Conservation (phyloP, 1,140 invertebrate species). For the Telenomus remus region DNA sequence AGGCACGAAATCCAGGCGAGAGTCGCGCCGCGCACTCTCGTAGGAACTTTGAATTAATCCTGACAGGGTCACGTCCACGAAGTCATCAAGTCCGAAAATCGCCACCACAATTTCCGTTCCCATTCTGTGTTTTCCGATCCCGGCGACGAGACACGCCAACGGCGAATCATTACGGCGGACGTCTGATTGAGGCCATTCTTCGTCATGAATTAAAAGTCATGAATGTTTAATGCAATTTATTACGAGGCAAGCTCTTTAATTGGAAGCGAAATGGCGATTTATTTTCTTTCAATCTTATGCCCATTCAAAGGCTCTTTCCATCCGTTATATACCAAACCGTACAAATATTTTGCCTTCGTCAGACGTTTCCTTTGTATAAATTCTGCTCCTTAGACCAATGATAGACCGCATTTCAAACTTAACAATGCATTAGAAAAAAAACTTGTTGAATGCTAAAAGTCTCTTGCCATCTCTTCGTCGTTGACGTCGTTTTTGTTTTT, state of each 20-base stretch:
- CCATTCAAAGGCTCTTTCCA: slow-evolving; percentile 15
- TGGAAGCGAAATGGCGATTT: slow-evolving; percentile 5
- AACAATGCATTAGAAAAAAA: too few relatives aligned
- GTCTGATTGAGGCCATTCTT: slow-evolving; percentile 13
- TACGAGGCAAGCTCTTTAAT: slow-evolving; percentile 1
- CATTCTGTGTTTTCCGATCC: neutral
- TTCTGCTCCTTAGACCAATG: too few relatives aligned
- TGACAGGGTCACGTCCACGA: slow-evolving; percentile 16
- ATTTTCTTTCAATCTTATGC: slow-evolving; percentile 9
- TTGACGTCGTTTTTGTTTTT: too few relatives aligned
- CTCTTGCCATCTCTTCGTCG: too few relatives aligned
- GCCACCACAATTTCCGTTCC: slow-evolving; percentile 19
- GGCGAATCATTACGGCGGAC: too few relatives aligned
- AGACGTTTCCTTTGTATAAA: too few relatives aligned
- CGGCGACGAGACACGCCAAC: neutral
- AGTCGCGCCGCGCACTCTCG: neutral
- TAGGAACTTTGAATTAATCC: neutral
- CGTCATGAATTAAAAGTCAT: slow-evolving; percentile 9
- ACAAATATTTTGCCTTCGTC: too few relatives aligned
- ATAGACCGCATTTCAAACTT: too few relatives aligned
- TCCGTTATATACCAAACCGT: slow-evolving; percentile 1
- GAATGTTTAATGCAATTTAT: slow-evolving; percentile 26
- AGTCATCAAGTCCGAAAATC: slow-evolving; percentile 22
- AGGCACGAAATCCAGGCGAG: slow-evolving; percentile 10
- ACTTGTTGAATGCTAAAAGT: too few relatives aligned